Percentiles rank a stretch among this genome's conserved stretches.
Evolutionary conservation across 2,888 invertebrate genomes (phyloP).

Genomic region (Limulus polyphemus): DNA sequence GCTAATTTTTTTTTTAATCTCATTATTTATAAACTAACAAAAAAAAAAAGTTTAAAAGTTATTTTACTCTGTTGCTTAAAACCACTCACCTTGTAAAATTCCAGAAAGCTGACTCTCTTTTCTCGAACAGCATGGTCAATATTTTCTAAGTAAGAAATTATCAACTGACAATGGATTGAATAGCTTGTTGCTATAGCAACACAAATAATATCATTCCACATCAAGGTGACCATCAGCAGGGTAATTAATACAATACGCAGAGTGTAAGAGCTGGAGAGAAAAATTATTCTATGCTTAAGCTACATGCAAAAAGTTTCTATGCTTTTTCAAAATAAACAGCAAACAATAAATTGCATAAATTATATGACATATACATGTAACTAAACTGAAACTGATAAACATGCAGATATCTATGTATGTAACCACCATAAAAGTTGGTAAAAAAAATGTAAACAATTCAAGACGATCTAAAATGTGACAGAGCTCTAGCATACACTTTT

Average conservation of each 20-base stretch:
- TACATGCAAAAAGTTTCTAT: not conserved
- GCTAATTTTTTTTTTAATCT: no score
- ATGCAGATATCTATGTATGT: no score
- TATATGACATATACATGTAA: no score
- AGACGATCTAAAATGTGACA: no score
- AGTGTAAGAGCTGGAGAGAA: not conserved
- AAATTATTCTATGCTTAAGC: not conserved
- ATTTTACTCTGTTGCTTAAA: not conserved
- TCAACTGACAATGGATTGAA: slow-evolving; percentile 63
- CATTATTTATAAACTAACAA: no score
- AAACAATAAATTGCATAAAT: no score
- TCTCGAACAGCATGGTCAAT: slow-evolving; percentile 14
- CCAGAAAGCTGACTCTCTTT: slow-evolving; percentile 27
- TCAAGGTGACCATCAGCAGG: slow-evolving; percentile 51
- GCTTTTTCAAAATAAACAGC: no score
- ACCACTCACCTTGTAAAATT: not conserved
- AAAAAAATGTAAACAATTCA: no score
- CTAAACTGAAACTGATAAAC: no score
- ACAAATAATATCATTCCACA: slow-evolving; percentile 67
- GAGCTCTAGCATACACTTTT: no score
- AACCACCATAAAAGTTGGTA: no score
- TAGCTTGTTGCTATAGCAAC: slow-evolving; percentile 70
- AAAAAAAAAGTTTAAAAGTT: no score
- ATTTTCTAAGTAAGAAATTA: slow-evolving; percentile 51
- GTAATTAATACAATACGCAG: slow-evolving; percentile 41